Evolutionary conservation across 1,140 invertebrate species (phyloP).

Genomic region (Archivesica marissinica): DNA sequence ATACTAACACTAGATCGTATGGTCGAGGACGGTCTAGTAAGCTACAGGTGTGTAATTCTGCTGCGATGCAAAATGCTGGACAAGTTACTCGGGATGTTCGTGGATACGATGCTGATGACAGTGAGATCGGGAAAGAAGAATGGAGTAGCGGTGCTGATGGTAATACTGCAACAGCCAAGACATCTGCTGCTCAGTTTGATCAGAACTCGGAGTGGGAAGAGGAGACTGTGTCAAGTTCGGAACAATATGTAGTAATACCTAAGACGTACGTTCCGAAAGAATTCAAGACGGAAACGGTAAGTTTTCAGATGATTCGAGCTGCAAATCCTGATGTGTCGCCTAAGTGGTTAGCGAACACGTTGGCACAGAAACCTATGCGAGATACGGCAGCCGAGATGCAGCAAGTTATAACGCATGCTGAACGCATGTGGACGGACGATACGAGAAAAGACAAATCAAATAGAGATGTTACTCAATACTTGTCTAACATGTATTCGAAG

Average conservation of each 20-base stretch:
- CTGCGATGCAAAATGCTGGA: not conserved
- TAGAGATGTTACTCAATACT: conserved; percentile 48
- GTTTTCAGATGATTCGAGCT: not conserved
- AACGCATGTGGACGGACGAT: conserved; percentile 62
- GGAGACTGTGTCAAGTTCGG: not conserved
- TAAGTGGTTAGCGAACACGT: conserved; percentile 29
- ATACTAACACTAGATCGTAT: too few relatives aligned
- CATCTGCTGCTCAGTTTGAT: not conserved
- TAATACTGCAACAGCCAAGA: not conserved
- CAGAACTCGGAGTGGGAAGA: not conserved
- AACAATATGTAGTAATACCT: not conserved
- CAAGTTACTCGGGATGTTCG: not conserved
- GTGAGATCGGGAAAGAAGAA: not conserved
- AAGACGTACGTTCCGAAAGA: not conserved
- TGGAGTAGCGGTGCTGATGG: not conserved
- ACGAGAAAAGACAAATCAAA: conserved; percentile 59
- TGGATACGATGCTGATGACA: not conserved
- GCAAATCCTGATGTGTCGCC: conserved; percentile 29
- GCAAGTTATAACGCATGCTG: conserved; percentile 28
- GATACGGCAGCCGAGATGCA: conserved; percentile 53
- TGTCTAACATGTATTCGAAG: conserved; percentile 54
- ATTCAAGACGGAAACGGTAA: conserved; percentile 10
- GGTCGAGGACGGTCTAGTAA: not conserved
- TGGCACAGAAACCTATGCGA: conserved; percentile 28
- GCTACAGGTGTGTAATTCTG: not conserved